These are phyloP conservation scores for Pseudococcus jackbeardsleyi DNA, from an alignment of 2,888 invertebrate species.

Conservation along the genomic window DNA sequence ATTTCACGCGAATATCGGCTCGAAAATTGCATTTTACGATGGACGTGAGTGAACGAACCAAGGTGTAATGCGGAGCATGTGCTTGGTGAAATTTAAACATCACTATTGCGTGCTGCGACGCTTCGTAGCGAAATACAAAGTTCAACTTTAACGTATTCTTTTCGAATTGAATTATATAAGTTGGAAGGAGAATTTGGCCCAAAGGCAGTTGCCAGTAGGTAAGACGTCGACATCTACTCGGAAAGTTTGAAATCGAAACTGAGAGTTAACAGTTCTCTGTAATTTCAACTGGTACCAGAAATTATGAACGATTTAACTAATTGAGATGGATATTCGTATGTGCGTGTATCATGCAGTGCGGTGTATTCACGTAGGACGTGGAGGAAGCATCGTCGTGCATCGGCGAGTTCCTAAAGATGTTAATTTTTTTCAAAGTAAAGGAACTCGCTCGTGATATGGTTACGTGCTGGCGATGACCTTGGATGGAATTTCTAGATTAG, in stretches of 20 bases:
- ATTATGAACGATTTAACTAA: neutral
- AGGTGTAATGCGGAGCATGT: neutral
- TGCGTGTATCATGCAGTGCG: no score
- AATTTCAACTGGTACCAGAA: conserved; percentile 2
- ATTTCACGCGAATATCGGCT: conserved; percentile 36
- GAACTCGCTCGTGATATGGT: conserved; percentile 21
- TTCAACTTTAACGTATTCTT: neutral
- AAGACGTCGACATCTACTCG: no score
- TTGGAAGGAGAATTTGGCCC: neutral
- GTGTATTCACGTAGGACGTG: no score
- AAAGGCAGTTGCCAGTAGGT: no score
- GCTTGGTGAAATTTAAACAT: neutral
- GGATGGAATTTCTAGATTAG: conserved; percentile 1
- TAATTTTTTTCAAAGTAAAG: neutral
- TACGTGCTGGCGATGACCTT: neutral
- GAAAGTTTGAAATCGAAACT: no score
- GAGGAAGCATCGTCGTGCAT: neutral
- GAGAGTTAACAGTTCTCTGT: neutral
- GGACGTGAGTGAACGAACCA: neutral
- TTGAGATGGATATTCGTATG: neutral
- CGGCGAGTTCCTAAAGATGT: conserved; percentile 11
- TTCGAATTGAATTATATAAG: neutral
- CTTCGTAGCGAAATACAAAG: neutral
- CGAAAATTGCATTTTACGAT: conserved; percentile 14
- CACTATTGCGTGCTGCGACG: neutral